Evolutionary conservation across 2,797 vertebrate species (phyloP), one percentile per base, ranked within the genome.

Genomic region (Glossophaga mutica): DNA sequence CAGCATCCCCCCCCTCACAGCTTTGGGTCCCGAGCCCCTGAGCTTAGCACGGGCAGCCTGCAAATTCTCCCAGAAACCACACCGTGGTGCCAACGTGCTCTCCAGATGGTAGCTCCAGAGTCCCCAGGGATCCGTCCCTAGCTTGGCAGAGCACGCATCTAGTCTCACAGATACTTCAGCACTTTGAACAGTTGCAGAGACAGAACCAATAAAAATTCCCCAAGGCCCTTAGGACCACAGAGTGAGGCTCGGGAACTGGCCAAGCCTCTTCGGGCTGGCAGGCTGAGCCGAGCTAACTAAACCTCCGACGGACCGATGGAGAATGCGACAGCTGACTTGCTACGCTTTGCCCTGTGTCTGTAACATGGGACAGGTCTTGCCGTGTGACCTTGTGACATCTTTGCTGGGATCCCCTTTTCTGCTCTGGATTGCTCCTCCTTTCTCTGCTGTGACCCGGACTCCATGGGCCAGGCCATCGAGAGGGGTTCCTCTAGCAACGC

Each of bases 401-500:
- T 48, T 71, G 84, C 57, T 11, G 71, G 34, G 29, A 68, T 18
- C 15, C 3, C 29, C 70, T 50, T 8, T 74, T 67, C 76, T 4
- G 26, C 18, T 86, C 52, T 34, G 29, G 57, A 8, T 6, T n/a
- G 15, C 37, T 59, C 42, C 44, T 77, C 11, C 42, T 86, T 39
- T 74, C 44, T 70, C 22, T 34, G 79, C 26, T 16, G 1, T 44
- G 74, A 37, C 6, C 3, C 59, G 32, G n/a, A 26, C 59, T 48
- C 59, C 37, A 42, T 5, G 57, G 57, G 22, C 29, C 1, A 19
- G 93, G 37, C 50, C 37, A 55, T 0, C 81, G 86, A 95, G 57
- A 96, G 97, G 96, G 78, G 91, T 6, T 37, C 70, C 57, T 32
- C n/a, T 65, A 37, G 83, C 59, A 74, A 50, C 44, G 77, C 0